phyloP scores from a whole-genome alignment of 2,113 vertebrate species.

The Chloebia gouldiae region DNA sequence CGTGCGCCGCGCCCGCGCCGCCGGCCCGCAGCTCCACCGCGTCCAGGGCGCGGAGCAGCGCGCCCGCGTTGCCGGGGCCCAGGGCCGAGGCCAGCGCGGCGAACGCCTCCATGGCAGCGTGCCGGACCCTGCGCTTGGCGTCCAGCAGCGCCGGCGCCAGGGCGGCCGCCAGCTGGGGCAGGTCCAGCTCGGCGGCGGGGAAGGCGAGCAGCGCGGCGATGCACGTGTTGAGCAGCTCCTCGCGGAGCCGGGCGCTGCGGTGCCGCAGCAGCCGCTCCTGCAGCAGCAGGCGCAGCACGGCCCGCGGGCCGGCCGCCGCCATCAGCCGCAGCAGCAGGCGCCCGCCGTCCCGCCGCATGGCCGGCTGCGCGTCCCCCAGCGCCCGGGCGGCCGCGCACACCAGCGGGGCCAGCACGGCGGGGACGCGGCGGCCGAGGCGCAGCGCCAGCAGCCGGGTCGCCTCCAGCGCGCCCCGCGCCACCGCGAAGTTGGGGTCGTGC shows the following conservation, averaged over 20 bases:
- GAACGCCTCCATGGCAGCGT: background rate
- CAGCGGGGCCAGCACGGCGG: background rate
- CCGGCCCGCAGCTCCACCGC: background rate
- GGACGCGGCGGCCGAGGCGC: background rate
- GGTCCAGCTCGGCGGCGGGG: background rate
- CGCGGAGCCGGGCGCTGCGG: background rate
- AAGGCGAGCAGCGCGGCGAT: background rate
- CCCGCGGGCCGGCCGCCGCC: background rate
- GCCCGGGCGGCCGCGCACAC: background rate
- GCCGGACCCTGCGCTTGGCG: background rate
- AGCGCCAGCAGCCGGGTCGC: background rate
- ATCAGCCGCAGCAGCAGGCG: background rate
- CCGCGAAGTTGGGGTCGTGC: background rate
- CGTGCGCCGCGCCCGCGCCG: background rate
- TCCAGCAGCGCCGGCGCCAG: background rate
- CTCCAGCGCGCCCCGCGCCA: background rate
- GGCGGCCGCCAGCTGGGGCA: background rate
- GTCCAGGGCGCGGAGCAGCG: background rate
- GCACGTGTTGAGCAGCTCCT: background rate
- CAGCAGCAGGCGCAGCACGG: background rate
- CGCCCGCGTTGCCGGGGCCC: fast-evolving
- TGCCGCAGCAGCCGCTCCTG: background rate
- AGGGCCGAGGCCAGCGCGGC: background rate
- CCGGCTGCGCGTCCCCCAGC: background rate
- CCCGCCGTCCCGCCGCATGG: background rate